Evolutionary conservation across 2,888 invertebrate genomes (phyloP).

Genomic region (Amaurobius ferox): DNA sequence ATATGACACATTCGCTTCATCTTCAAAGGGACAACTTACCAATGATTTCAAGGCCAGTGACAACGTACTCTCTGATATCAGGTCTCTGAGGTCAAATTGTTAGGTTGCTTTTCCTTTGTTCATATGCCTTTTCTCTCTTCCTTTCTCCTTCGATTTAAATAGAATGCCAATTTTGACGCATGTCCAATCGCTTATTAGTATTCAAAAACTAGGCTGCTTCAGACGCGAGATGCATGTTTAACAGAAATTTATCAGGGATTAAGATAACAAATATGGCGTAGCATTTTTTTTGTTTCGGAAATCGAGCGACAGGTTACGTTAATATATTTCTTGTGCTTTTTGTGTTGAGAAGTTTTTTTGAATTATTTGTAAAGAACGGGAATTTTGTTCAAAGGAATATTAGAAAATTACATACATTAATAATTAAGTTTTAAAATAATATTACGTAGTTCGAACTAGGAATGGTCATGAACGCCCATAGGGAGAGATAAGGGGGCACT

Average conservation of each 20-base stretch:
- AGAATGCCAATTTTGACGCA: background rate
- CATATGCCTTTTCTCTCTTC: background rate
- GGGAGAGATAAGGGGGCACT: too few relatives aligned
- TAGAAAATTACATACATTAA: too few relatives aligned
- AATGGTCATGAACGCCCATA: too few relatives aligned
- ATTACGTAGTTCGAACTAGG: too few relatives aligned
- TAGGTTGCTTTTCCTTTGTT: background rate
- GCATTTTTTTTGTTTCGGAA: too few relatives aligned
- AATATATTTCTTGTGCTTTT: too few relatives aligned
- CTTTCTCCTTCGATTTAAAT: background rate
- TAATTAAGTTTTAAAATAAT: too few relatives aligned
- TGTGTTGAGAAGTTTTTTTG: too few relatives aligned
- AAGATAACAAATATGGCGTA: too few relatives aligned
- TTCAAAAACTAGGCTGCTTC: background rate
- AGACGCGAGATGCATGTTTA: background rate
- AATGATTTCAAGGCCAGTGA: background rate
- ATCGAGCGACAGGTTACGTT: too few relatives aligned
- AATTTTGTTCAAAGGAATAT: too few relatives aligned
- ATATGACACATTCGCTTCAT: background rate
- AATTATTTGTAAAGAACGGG: too few relatives aligned
- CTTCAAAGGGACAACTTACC: background rate
- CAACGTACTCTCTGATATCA: background rate
- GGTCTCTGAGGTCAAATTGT: background rate
- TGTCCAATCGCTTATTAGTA: background rate
- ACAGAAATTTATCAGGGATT: background rate